Base-by-base conservation (phyloP, 2,888 invertebrate species). In the Cotesia congregata region DNA sequence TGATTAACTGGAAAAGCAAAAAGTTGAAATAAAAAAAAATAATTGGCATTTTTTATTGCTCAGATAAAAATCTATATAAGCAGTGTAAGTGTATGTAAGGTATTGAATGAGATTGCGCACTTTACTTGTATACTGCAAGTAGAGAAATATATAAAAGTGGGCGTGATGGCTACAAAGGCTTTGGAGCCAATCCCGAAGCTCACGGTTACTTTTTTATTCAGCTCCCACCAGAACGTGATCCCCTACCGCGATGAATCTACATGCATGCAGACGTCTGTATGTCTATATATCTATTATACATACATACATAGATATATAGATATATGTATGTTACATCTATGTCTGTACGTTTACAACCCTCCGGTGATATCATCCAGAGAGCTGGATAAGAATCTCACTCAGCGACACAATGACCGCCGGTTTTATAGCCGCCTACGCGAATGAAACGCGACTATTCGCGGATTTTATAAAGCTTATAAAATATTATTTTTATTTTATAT, bases 121-220 rank as follows among this genome's bases (percentile, higher is more conserved):
- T 30, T 38, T 15, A 62, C 17, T 30, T 65, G 7, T 20, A 62
- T 38, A 30, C 30, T 65, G 20, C 12, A 50, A 12, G 65, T 30
- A 65, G 65, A 65, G 62, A 62, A 38, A 65, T 64, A 76, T 30
- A 30, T 73, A 72, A 77, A 74, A 74, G 74, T 77, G 77, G 77
- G 77, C 77, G 77, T 74, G 77, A 74, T 77, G 50, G 70, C 30
- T 50, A 67, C 67, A 74, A 65, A n/a, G 77, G 71, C 62, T 74
- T 74, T 41, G 50, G 74, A 77, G 71, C 77, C 77, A 77, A 77
- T 77, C 73, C 67, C 68, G 20, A 30, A 17, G 30, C 17, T 7
- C 20, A 67, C 73, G 61, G 30, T 70, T 60, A 12, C 60, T 62
- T 73, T 74, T 73, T 77, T 64, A 77, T 77, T 70, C 73, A 59